These are phyloP conservation scores for Gymnorhina tibicen DNA, from an alignment of 2,113 vertebrate species.

Conservation along the genomic window DNA sequence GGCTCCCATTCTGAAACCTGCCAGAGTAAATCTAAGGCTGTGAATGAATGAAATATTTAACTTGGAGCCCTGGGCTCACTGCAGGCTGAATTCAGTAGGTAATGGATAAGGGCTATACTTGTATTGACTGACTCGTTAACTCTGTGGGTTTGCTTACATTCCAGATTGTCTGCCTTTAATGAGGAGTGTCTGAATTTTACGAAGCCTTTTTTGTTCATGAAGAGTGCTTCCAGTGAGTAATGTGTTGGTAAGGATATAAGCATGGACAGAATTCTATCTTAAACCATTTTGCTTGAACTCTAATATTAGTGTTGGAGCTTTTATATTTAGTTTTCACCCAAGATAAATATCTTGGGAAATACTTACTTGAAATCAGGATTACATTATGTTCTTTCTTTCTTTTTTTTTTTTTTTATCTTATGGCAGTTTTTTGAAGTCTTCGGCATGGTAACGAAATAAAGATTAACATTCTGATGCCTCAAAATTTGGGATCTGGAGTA, in stretches of 20 bases:
- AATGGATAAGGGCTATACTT: background rate
- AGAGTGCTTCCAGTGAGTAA: background rate
- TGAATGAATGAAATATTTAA: conserved; percentile 15
- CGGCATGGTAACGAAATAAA: background rate
- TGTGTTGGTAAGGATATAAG: background rate
- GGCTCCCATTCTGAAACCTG: background rate
- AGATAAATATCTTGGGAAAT: background rate
- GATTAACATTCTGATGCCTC: background rate
- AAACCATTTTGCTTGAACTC: background rate
- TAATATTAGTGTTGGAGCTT: background rate
- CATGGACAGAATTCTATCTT: background rate
- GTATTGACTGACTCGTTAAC: background rate
- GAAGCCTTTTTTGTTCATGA: background rate
- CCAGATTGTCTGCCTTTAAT: conserved; percentile 1
- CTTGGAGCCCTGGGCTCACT: background rate
- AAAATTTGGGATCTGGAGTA: background rate
- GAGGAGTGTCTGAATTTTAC: background rate
- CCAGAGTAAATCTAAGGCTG: background rate
- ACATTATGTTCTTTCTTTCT: background rate
- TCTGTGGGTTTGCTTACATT: conserved; percentile 21
- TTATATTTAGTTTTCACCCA: background rate
- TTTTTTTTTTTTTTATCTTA: background rate
- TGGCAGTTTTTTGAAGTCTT: background rate
- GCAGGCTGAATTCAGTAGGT: background rate
- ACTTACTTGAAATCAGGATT: background rate